These are phyloP conservation scores for Epinotia demarniana DNA, from an alignment of 2,888 invertebrate species.

Conservation along the genomic window DNA sequence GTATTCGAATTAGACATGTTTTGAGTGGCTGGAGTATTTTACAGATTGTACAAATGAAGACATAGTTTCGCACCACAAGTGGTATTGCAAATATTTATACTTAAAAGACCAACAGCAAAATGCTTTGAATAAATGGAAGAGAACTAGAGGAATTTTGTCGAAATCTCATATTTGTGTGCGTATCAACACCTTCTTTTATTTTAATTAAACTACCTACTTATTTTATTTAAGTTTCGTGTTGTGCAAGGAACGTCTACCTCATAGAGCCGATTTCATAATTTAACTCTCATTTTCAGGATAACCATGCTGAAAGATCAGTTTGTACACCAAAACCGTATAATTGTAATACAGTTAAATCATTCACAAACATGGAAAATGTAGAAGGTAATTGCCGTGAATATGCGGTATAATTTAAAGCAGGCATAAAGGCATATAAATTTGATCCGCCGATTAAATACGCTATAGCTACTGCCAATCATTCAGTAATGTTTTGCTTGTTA, in stretches of 20 bases:
- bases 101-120: constrained; percentile 67
- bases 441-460: background rate
- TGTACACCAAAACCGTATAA: background rate
- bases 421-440: no score
- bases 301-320: background rate
- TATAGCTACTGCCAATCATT: background rate
- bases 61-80: constrained; percentile 63
- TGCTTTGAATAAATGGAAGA: constrained; percentile 73
- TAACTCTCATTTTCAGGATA: constrained; percentile 12
- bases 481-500: background rate
- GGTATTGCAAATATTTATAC: constrained; percentile 69
- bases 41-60: constrained; percentile 60
- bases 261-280: background rate
- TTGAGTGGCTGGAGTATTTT: constrained; percentile 14
- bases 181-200: background rate
- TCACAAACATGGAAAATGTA: background rate
- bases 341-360: background rate
- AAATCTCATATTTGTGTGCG: constrained; percentile 45
- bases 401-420: background rate
- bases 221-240: no score
- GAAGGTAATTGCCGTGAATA: constrained; percentile 11
- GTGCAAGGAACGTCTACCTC: no score
- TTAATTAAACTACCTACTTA: no score
- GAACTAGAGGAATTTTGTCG: constrained; percentile 60
- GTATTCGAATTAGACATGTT: background rate